These are phyloP conservation scores for Morelia viridis DNA, from an alignment of 2,797 vertebrate species.

Conservation along the genomic window DNA sequence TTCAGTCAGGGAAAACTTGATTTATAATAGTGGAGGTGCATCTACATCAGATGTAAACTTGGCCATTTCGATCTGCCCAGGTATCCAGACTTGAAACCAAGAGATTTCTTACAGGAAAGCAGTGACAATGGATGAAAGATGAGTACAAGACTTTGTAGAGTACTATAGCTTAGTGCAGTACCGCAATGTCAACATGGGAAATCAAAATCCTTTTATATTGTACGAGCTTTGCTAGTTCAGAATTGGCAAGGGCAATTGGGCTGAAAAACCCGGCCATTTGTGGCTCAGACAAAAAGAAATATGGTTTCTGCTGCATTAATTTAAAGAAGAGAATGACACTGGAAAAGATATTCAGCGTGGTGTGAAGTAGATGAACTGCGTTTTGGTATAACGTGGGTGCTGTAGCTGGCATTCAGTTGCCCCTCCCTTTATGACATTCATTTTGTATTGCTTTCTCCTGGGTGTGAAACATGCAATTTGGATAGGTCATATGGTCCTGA, in stretches of 20 bases:
- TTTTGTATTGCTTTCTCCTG: slow-evolving; percentile 30
- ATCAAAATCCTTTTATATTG: not conserved
- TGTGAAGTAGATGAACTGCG: not conserved
- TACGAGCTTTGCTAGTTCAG: not conserved
- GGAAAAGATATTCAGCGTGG: slow-evolving; percentile 16
- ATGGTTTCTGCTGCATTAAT: slow-evolving; percentile 24
- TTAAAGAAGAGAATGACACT: slow-evolving; percentile 17
- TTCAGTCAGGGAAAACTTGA: not conserved
- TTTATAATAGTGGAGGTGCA: not conserved
- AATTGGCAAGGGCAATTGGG: slow-evolving; percentile 9
- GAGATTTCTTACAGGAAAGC: not conserved
- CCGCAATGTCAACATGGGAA: not conserved
- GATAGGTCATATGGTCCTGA: not conserved
- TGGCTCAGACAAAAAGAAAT: slow-evolving; percentile 26
- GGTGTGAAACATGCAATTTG: slow-evolving; percentile 18
- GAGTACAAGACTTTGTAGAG: not conserved
- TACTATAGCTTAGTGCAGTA: not conserved
- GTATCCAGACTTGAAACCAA: not conserved
- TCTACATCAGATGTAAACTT: not conserved
- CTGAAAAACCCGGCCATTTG: not conserved
- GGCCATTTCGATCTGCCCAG: not conserved
- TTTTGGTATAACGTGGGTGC: slow-evolving; percentile 29
- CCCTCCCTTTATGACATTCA: slow-evolving; percentile 18
- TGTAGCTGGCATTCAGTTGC: not conserved
- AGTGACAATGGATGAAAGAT: rapidly evolving